Base-by-base conservation (phyloP, 2,888 invertebrate genomes). In the Dascillus cervinus region DNA sequence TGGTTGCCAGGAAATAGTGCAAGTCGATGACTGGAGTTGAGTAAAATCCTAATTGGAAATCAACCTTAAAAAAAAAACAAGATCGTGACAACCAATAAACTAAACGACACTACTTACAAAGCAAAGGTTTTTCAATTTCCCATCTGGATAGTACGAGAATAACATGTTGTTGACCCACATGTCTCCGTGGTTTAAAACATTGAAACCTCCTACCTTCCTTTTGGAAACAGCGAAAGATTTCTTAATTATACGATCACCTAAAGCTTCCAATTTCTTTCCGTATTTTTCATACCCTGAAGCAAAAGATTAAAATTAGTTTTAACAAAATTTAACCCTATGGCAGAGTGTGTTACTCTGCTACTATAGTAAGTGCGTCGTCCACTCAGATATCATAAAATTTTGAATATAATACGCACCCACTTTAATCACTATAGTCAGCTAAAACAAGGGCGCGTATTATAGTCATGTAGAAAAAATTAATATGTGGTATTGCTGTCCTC, bases 81-180 rank as follows among this genome's bases (percentile, higher is more conserved):
- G n/a, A n/a, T n/a, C n/a, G n/a, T n/a, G n/a, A n/a, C 17, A 8
- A 17, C 17, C 8, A 17, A 17, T 17, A 17, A 6, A 8, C 8
- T 17, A 17, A 17, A n/a, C 27, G 9, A 9, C 15, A 25, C 13
- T 29, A 58, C 65, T 56, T 50, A 68, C 66, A 37, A 68, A 65
- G 39, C 56, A 56, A 6, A 64, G 53, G 13, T 69, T 65, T 21
- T 52, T 46, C 3, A 66, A 52, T 14, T 52, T 46, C 10, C 59
- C 58, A 32, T 56, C 46, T 9, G 56, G 43, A 34, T 62, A 46
- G 38, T 71, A 66, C 43, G 65, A 64, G 38, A 71, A 71, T 45
- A 72, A 60, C 46, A 72, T 63, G 42, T 72, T 72, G 39, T 71
- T 71, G 0, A 66, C 56, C 71, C 71, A 72, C 3, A 71, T 50